These are phyloP conservation scores for Heliconius cydno DNA, from an alignment of 2,888 invertebrate genomes.

Conservation along the genomic window DNA sequence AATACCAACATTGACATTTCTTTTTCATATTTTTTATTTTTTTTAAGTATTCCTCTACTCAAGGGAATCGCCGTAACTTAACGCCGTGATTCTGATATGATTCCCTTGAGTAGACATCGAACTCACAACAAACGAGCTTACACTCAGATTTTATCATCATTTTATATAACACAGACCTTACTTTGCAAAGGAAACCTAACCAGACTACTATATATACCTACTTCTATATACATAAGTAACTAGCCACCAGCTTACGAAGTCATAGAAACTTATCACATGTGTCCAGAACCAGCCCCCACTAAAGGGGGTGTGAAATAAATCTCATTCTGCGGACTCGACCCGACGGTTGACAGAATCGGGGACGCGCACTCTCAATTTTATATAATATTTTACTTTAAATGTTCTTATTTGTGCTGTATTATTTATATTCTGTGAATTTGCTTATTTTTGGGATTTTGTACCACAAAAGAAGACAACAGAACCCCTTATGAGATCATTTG, in stretches of 20 bases:
- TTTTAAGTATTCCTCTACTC: too few species aligned
- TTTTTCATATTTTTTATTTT: too few species aligned
- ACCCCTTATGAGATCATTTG: too few species aligned
- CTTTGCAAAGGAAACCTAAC: background rate
- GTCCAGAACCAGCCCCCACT: conserved; percentile 31
- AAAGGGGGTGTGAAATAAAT: conserved; percentile 44
- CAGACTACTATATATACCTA: background rate
- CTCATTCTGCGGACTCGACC: conserved; percentile 41
- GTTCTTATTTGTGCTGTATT: conserved; percentile 38
- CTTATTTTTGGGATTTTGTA: background rate
- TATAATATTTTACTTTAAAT: conserved; percentile 31
- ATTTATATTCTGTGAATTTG: background rate
- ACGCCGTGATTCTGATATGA: too few species aligned
- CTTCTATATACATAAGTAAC: background rate
- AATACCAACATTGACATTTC: too few species aligned
- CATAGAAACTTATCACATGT: conserved; percentile 39
- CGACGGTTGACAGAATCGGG: conserved; percentile 42
- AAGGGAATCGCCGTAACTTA: too few species aligned
- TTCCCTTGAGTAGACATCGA: too few species aligned
- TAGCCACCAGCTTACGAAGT: conserved; percentile 31
- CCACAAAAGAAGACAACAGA: too few species aligned
- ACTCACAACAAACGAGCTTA: too few species aligned
- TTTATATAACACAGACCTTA: too few species aligned
- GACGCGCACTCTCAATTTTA: conserved; percentile 37
- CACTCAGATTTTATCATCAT: too few species aligned